Evolutionary conservation across 2,888 invertebrate species (phyloP).

Genomic region (Agriopis marginaria): DNA sequence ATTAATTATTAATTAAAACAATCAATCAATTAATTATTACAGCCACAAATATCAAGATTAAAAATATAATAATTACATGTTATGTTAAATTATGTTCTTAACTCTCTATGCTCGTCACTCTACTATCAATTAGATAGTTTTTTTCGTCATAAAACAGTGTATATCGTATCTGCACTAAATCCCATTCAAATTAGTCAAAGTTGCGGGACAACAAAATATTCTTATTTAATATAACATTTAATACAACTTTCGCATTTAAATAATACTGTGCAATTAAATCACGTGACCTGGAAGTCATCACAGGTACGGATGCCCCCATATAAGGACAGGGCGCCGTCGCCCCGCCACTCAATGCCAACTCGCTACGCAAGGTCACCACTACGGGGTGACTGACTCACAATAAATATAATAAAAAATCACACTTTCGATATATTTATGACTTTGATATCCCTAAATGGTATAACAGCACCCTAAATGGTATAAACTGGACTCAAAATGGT

Average conservation of each 20-base stretch:
- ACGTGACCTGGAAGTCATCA: slow-evolving; percentile 67
- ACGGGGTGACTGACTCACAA: slow-evolving; percentile 76
- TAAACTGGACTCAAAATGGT: slow-evolving; percentile 57
- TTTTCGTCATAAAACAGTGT: too few species aligned
- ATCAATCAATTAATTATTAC: too few species aligned
- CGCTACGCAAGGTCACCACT: slow-evolving; percentile 37
- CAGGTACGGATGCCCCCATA: slow-evolving; percentile 47
- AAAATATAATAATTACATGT: too few species aligned
- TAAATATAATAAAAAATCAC: slow-evolving; percentile 61
- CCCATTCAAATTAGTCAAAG: too few species aligned
- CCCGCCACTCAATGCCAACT: slow-evolving; percentile 58
- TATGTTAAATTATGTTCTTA: too few species aligned
- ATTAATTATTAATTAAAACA: too few species aligned
- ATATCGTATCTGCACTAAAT: too few species aligned
- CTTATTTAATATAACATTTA: too few species aligned
- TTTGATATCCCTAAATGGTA: slow-evolving; percentile 62
- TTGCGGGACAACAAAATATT: too few species aligned
- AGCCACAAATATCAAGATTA: too few species aligned
- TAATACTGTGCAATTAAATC: slow-evolving; percentile 51
- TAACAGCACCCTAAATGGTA: slow-evolving; percentile 53
- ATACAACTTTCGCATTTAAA: neutral
- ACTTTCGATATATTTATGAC: slow-evolving; percentile 70
- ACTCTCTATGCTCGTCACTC: too few species aligned
- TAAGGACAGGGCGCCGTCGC: slow-evolving; percentile 65
- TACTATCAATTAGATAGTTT: too few species aligned